Percentiles rank a stretch among this genome's conserved stretches.
Conservation (phyloP, 2,888 invertebrate species). For the Acronicta alni region DNA sequence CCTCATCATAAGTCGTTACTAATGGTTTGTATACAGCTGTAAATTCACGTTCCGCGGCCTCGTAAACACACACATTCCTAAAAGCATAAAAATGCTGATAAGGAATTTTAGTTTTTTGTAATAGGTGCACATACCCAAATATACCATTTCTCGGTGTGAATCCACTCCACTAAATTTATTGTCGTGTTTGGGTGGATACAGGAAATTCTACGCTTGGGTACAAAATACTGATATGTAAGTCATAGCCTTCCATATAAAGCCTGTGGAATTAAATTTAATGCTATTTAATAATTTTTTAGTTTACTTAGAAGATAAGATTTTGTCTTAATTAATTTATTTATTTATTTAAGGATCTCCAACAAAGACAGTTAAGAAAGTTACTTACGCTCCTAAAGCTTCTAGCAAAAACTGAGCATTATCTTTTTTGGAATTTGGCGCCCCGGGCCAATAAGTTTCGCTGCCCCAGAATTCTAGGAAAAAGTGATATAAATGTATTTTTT, state of each 20-base stretch:
- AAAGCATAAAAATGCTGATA: neutral
- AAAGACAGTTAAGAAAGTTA: too few relatives aligned
- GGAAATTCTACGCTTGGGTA: conserved; percentile 93
- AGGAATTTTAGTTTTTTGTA: too few relatives aligned
- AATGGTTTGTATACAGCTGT: conserved; percentile 11
- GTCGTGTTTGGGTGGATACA: conserved; percentile 94
- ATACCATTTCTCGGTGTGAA: conserved; percentile 92
- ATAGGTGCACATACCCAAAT: neutral
- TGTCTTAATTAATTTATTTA: too few relatives aligned
- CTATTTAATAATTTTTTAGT: too few relatives aligned
- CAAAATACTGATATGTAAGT: conserved; percentile 91
- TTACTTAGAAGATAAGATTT: too few relatives aligned
- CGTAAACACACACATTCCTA: neutral
- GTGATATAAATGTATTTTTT: too few relatives aligned
- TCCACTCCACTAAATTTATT: conserved; percentile 94
- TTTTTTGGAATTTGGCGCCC: conserved; percentile 87
- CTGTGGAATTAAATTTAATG: conserved; percentile 74
- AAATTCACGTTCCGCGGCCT: neutral
- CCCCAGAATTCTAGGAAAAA: too few relatives aligned
- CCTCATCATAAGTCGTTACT: conserved; percentile 12
- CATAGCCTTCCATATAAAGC: conserved; percentile 92
- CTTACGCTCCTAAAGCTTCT: conserved; percentile 83
- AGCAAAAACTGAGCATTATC: conserved; percentile 89
- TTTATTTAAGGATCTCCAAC: too few relatives aligned
- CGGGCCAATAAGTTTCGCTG: too few relatives aligned